phyloP scores from a whole-genome alignment of 2,888 invertebrate genomes.

The Pammene aurita region DNA sequence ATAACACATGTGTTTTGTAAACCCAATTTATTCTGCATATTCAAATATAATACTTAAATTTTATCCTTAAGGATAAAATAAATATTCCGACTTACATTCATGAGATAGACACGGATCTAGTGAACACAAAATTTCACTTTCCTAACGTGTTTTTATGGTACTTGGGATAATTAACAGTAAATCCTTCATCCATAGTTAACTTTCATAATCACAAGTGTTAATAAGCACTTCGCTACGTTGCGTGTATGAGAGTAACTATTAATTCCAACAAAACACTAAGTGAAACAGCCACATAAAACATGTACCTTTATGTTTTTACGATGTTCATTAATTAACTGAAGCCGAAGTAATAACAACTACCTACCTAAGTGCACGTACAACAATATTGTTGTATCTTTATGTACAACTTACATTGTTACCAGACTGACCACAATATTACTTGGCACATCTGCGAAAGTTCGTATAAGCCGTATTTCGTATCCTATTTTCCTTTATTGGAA shows the following conservation, averaged over 20 bases:
- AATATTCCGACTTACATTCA: too few relatives aligned
- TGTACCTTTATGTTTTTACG: constrained; percentile 25
- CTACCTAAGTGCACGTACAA: background rate
- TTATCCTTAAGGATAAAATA: background rate
- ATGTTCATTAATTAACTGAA: constrained; percentile 24
- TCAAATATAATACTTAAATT: background rate
- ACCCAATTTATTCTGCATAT: background rate
- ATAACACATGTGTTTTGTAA: background rate
- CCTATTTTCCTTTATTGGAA: constrained; percentile 33
- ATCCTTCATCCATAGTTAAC: constrained; percentile 16
- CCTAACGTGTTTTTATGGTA: background rate
- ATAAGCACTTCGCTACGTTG: constrained; percentile 14
- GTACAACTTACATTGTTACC: constrained; percentile 14
- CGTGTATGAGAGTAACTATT: constrained; percentile 23
- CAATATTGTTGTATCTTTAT: background rate
- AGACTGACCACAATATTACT: constrained; percentile 28
- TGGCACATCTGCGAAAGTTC: constrained; percentile 24
- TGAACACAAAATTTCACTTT: too few relatives aligned
- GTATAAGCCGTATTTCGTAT: constrained; percentile 6
- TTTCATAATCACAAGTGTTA: constrained; percentile 30
- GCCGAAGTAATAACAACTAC: constrained; percentile 20
- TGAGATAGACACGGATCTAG: too few relatives aligned
- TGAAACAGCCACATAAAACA: constrained; percentile 19
- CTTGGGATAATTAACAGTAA: background rate
- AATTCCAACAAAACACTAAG: constrained; percentile 22